Evolutionary conservation across 1,140 invertebrate species (phyloP).

Genomic region (Drosophila burlai): DNA sequence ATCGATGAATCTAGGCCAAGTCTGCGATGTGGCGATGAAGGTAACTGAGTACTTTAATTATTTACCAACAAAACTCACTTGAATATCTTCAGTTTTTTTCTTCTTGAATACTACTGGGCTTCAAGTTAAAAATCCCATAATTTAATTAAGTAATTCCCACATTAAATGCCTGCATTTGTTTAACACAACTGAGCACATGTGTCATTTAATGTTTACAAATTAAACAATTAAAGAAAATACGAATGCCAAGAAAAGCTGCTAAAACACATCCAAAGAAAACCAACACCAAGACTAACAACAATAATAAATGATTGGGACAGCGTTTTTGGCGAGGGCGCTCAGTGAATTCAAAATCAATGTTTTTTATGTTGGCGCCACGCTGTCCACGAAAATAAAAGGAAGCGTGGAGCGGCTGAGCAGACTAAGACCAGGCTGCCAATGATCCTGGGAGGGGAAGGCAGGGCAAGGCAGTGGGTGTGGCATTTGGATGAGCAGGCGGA

Average conservation of each 20-base stretch:
- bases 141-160: too few relatives aligned
- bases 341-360: constrained; percentile 70
- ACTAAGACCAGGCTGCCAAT: constrained; percentile 35
- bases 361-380: constrained; percentile 78
- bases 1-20: too few relatives aligned
- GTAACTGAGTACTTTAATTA: too few relatives aligned
- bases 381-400: constrained; percentile 77
- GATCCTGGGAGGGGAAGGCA: constrained; percentile 12
- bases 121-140: too few relatives aligned
- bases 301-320: constrained; percentile 28
- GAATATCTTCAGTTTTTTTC: too few relatives aligned
- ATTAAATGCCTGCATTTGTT: not conserved
- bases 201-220: constrained; percentile 1
- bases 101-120: too few relatives aligned
- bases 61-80: too few relatives aligned
- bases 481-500: constrained; percentile 26
- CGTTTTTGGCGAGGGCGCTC: constrained; percentile 39
- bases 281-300: not conserved
- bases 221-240: constrained; percentile 17
- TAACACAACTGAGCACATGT: not conserved
- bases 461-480: not conserved
- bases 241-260: not conserved
- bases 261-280: not conserved
- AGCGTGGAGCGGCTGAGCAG: constrained; percentile 40
- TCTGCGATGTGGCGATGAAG: too few relatives aligned